phyloP scores from a whole-genome alignment of 2,113 vertebrate genomes.

The Sturnira hondurensis region DNA sequence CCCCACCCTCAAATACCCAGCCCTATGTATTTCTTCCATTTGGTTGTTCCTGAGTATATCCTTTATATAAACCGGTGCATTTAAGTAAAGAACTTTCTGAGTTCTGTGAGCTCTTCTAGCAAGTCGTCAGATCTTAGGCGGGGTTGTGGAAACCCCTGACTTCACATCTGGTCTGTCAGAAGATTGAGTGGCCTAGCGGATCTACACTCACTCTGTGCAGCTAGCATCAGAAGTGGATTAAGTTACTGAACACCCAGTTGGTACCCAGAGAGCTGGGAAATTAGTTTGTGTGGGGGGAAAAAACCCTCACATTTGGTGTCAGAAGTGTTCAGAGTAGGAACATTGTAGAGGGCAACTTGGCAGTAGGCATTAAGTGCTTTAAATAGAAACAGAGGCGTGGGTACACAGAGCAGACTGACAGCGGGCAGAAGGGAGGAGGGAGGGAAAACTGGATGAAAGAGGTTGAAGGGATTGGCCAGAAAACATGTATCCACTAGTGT shows the following conservation, averaged over 20 bases:
- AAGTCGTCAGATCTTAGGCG: not conserved
- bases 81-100: not conserved
- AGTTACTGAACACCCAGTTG: not conserved
- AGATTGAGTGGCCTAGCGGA: not conserved
- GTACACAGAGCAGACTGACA: too few relatives aligned
- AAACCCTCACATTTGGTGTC: not conserved
- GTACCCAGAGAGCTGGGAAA: not conserved
- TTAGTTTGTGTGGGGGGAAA: not conserved
- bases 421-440: too few relatives aligned
- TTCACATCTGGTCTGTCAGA: not conserved
- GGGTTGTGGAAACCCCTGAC: not conserved
- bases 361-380: not conserved
- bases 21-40: not conserved
- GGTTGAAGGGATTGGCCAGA: too few relatives aligned
- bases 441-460: too few relatives aligned
- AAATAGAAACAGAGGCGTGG: too few relatives aligned
- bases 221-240: not conserved
- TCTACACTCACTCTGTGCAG: not conserved
- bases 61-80: not conserved
- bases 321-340: not conserved
- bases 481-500: too few relatives aligned
- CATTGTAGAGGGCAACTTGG: not conserved
- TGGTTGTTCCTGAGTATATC: not conserved
- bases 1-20: not conserved
- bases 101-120: not conserved